Percentiles rank a stretch among this genome's conserved stretches.
Evolutionary conservation across 2,113 vertebrate genomes (phyloP).

Genomic region (Plotosus lineatus): DNA sequence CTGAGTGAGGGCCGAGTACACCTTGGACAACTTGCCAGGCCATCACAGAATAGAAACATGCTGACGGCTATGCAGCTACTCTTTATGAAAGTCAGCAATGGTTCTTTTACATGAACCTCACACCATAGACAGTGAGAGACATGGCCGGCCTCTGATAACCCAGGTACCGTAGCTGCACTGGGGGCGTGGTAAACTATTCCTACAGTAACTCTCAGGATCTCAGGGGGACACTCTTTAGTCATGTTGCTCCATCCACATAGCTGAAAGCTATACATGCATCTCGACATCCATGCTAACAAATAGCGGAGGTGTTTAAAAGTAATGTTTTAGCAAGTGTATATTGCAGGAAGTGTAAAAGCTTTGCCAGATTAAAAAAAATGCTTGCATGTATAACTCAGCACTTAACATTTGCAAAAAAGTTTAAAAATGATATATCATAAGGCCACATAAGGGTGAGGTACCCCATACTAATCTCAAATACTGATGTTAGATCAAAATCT

Average conservation of each 20-base stretch:
- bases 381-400: constrained; percentile 3
- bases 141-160: no score
- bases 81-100: no score
- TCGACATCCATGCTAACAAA: neutral
- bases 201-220: neutral
- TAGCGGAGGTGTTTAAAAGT: neutral
- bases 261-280: neutral
- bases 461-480: neutral
- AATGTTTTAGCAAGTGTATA: no score
- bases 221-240: no score
- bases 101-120: no score
- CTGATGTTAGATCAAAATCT: neutral
- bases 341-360: neutral
- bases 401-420: neutral
- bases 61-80: no score
- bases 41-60: no score
- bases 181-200: neutral
- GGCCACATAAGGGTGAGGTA: neutral
- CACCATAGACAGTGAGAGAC: no score
- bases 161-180: no score
- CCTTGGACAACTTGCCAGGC: no score
- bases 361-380: neutral
- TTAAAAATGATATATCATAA: neutral
- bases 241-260: neutral
- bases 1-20: no score